phyloP scores from a whole-genome alignment of 2,888 invertebrate species.

The Epiblema foenella region DNA sequence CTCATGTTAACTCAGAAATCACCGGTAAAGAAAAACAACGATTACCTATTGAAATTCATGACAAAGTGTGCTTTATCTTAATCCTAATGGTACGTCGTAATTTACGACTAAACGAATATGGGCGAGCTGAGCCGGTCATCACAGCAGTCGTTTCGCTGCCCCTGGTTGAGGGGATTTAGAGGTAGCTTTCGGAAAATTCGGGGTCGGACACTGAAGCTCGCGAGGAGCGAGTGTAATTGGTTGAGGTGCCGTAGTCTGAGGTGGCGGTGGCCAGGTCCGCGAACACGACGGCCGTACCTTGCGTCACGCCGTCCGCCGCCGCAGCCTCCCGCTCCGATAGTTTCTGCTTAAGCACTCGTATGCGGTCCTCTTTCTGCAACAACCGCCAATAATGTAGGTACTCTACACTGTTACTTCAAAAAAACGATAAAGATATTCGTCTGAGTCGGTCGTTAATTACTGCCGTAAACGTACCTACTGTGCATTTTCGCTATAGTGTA shows the following conservation, averaged over 20 bases:
- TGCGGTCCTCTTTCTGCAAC: conserved; percentile 94
- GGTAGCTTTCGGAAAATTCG: conserved; percentile 95
- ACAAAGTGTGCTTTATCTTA: not conserved
- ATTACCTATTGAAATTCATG: not conserved
- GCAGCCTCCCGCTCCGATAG: conserved; percentile 91
- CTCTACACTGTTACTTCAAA: not conserved
- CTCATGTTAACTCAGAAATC: not conserved
- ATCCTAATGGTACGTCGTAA: not conserved
- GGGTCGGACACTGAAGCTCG: conserved; percentile 94
- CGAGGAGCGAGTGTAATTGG: conserved; percentile 91
- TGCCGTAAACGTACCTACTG: not conserved
- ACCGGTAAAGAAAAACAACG: not conserved
- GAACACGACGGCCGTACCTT: conserved; percentile 89
- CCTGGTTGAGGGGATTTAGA: conserved; percentile 73
- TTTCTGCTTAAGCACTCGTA: conserved; percentile 91
- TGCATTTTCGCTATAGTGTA: not conserved
- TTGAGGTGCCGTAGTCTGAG: conserved; percentile 91
- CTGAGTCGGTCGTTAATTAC: not conserved
- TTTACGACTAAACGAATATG: not conserved
- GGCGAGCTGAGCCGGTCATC: not conserved
- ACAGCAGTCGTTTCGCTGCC: conserved; percentile 13
- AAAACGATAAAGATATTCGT: too few relatives aligned
- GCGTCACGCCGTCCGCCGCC: conserved; percentile 84
- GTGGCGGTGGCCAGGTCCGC: conserved; percentile 92
- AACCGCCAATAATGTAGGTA: not conserved